These are phyloP conservation scores for Galago senegalensis DNA, from an alignment of 2,797 vertebrate species.

Conservation along the genomic window DNA sequence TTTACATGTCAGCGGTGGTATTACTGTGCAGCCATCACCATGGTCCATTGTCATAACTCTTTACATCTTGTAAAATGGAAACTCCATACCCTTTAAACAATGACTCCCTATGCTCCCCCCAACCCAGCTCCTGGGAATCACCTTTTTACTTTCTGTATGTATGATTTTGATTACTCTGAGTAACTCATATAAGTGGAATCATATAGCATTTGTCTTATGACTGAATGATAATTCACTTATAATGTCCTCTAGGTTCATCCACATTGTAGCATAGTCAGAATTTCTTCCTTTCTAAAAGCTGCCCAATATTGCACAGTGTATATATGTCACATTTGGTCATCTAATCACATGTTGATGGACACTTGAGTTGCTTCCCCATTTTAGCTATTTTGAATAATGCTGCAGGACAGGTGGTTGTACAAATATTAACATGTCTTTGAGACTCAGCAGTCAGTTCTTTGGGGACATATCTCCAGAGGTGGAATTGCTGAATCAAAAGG, in stretches of 20 bases:
- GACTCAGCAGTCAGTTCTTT: background rate
- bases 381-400: background rate
- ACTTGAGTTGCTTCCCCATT: background rate
- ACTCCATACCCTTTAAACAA: background rate
- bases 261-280: background rate
- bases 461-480: too few species aligned
- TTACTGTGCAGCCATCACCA: background rate
- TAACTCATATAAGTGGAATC: background rate
- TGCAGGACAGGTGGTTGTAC: background rate
- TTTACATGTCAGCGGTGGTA: background rate
- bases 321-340: background rate
- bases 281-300: background rate
- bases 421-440: background rate
- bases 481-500: background rate
- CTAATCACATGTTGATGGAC: background rate
- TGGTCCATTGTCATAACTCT: background rate
- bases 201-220: background rate
- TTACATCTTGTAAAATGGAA: background rate
- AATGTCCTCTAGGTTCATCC: background rate
- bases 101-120: too few species aligned
- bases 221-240: background rate
- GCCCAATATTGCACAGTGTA: background rate
- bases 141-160: background rate
- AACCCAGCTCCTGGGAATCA: background rate
- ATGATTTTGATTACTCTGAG: background rate